phyloP scores from a whole-genome alignment of 2,888 invertebrate species.

The Callyntrura sp. region DNA sequence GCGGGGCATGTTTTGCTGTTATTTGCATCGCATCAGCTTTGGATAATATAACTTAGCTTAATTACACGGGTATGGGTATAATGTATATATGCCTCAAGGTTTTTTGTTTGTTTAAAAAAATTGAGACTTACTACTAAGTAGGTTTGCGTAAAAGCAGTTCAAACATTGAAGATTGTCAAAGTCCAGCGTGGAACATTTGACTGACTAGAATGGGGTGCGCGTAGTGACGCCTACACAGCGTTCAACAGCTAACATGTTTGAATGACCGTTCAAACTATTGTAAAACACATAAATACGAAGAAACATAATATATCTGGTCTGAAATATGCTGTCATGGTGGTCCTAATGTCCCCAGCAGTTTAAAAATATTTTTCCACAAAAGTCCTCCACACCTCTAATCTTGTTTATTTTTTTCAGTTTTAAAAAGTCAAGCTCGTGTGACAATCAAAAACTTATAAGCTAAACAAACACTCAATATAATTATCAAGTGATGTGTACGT shows the following conservation, averaged over 20 bases:
- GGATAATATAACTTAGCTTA: neutral
- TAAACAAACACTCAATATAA: neutral
- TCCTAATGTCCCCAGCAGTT: slow-evolving; percentile 30
- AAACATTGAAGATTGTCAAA: slow-evolving; percentile 51
- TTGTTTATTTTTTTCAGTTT: neutral
- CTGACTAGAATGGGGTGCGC: slow-evolving; percentile 50
- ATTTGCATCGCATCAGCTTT: neutral
- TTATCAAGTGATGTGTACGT: neutral
- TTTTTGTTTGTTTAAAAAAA: neutral
- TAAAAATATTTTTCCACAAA: neutral
- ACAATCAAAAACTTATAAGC: no score
- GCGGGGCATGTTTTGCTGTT: neutral
- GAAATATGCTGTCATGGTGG: slow-evolving; percentile 37
- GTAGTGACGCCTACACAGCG: slow-evolving; percentile 5
- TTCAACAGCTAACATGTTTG: slow-evolving; percentile 39
- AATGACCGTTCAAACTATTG: slow-evolving; percentile 1
- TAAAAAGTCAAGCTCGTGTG: slow-evolving; percentile 5
- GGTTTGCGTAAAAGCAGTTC: slow-evolving; percentile 56
- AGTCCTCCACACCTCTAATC: neutral
- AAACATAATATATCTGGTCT: slow-evolving; percentile 17
- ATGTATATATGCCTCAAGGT: slow-evolving; percentile 1
- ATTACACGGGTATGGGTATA: neutral
- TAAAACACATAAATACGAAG: slow-evolving; percentile 35
- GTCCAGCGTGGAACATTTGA: slow-evolving; percentile 39
- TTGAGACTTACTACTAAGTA: slow-evolving; percentile 29